Evolutionary conservation across 2,888 invertebrate genomes (phyloP).

Genomic region (Meteorus cinctellus): DNA sequence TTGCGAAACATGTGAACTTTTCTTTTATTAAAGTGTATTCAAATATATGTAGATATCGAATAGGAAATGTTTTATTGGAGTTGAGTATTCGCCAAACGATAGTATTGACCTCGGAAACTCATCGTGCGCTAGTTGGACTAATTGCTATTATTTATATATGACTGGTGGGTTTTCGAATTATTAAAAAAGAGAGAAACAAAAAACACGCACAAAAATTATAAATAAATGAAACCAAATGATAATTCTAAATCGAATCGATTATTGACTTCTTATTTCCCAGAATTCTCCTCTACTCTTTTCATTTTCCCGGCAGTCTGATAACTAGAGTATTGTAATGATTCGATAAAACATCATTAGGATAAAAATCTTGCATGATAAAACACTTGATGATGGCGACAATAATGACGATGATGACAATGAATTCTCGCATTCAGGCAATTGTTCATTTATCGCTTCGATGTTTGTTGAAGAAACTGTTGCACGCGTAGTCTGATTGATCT

Average conservation of each 20-base stretch:
- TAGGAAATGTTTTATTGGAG: too few relatives aligned
- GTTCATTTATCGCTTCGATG: constrained; percentile 46
- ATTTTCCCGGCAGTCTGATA: too few relatives aligned
- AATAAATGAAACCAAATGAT: not conserved
- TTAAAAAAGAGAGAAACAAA: not conserved
- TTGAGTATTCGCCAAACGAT: not conserved
- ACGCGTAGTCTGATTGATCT: constrained; percentile 44
- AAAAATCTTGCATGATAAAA: constrained; percentile 32
- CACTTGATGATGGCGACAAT: constrained; percentile 6
- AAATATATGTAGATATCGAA: too few relatives aligned
- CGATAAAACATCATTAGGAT: constrained; percentile 39
- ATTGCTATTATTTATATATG: not conserved
- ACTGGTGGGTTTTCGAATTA: not conserved
- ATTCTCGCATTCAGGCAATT: constrained; percentile 41
- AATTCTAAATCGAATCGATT: not conserved
- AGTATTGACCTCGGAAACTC: not conserved
- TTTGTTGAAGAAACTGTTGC: constrained; percentile 31
- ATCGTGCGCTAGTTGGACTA: not conserved
- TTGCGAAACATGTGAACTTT: not conserved
- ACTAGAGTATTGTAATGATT: constrained; percentile 35
- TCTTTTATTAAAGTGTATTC: not conserved
- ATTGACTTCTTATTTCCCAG: too few relatives aligned
- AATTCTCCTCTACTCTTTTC: too few relatives aligned
- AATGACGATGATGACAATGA: constrained; percentile 33
- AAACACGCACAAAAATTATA: not conserved